Evolutionary conservation across 2,888 invertebrate species (phyloP).

Genomic region (Zygogramma bicolorata): DNA sequence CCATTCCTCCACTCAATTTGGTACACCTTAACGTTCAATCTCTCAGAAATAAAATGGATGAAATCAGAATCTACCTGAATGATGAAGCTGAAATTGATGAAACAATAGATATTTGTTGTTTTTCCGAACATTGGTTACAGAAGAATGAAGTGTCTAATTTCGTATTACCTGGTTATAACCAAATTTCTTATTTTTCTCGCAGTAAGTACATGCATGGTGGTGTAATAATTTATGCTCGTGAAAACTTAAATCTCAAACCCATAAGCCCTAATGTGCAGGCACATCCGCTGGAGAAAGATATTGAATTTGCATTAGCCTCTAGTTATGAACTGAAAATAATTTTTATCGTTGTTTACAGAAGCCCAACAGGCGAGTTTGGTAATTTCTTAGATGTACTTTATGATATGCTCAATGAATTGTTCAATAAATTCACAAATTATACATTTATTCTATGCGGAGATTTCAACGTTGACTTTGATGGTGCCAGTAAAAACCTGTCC

Average conservation of each 20-base stretch:
- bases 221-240: too few species aligned
- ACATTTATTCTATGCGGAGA: neutral
- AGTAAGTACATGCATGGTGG: too few species aligned
- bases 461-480: neutral
- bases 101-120: neutral
- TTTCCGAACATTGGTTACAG: too few species aligned
- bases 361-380: neutral
- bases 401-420: neutral
- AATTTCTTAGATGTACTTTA: neutral
- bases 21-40: neutral
- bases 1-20: neutral
- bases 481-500: neutral
- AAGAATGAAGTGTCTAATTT: too few species aligned
- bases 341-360: neutral
- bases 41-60: neutral
- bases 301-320: neutral
- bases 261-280: neutral
- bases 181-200: too few species aligned
- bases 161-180: too few species aligned
- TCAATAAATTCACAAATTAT: neutral
- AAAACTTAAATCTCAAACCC: neutral
- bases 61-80: neutral
- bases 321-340: neutral
- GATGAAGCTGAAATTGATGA: neutral
- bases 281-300: neutral